Percentiles rank a stretch among this genome's conserved stretches.
Evolutionary conservation across 1,140 invertebrate genomes (phyloP).

Genomic region (Aphis gossypii): DNA sequence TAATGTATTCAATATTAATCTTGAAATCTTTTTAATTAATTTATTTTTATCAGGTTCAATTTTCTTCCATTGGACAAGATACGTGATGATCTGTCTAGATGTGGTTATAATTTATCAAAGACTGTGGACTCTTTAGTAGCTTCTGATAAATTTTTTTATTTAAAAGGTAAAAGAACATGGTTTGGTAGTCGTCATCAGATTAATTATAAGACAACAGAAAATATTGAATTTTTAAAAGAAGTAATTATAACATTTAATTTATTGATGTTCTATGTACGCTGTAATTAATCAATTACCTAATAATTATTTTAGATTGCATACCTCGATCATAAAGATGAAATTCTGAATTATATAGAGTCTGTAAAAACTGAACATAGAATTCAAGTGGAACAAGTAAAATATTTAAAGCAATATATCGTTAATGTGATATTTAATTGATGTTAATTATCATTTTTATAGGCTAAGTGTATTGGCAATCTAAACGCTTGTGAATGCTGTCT

Average conservation of each 20-base stretch:
- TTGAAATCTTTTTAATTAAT: not conserved
- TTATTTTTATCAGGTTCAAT: not conserved
- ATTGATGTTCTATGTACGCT: not conserved
- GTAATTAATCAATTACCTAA: not conserved
- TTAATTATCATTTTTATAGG: slow-evolving; percentile 9
- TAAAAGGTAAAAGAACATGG: slow-evolving; percentile 12
- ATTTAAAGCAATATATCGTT: not conserved
- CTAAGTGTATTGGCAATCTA: slow-evolving; percentile 12
- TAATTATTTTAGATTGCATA: slow-evolving; percentile 12
- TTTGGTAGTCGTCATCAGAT: not conserved
- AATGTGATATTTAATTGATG: not conserved
- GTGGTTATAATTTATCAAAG: slow-evolving; percentile 15
- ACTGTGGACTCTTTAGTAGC: not conserved
- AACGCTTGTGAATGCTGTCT: slow-evolving; percentile 6
- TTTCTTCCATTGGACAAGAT: too few species aligned
- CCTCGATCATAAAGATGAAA: slow-evolving; percentile 35
- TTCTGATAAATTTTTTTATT: not conserved
- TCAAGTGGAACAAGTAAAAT: slow-evolving; percentile 31
- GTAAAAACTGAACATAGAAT: not conserved
- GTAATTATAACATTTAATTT: not conserved
- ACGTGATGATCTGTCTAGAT: too few species aligned
- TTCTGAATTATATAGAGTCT: not conserved
- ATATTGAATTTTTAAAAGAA: slow-evolving; percentile 53
- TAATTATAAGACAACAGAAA: not conserved
- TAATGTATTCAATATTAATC: not conserved